Conservation (phyloP, 1,140 invertebrate species). For the Acromyrmex heyeri region DNA sequence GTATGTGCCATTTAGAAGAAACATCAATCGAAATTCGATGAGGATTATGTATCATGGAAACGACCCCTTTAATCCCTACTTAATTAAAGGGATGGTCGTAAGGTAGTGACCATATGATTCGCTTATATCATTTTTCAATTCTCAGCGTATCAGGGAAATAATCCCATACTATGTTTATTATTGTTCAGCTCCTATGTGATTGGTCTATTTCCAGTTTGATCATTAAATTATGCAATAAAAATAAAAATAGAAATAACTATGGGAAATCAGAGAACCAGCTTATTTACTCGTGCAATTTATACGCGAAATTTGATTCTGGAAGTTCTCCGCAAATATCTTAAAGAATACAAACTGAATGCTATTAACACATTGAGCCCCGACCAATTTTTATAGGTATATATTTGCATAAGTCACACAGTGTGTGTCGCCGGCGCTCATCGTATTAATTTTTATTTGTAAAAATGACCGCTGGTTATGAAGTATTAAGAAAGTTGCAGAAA, state of each 20-base stretch:
- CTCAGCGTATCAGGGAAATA: neutral
- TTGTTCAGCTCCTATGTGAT: neutral
- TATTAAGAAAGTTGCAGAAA: neutral
- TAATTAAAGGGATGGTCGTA: constrained; percentile 40
- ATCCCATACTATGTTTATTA: neutral
- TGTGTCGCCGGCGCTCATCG: no score
- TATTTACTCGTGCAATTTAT: neutral
- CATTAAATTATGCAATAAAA: neutral
- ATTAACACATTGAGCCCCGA: neutral
- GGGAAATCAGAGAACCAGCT: neutral
- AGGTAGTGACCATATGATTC: constrained; percentile 10
- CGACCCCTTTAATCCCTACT: constrained; percentile 40
- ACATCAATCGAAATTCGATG: neutral
- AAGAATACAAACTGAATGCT: neutral
- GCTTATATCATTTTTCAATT: constrained; percentile 39
- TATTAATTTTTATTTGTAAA: neutral
- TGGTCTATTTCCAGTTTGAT: neutral
- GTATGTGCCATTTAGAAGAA: no score
- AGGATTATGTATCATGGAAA: constrained; percentile 5
- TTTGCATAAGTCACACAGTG: no score
- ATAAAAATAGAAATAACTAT: neutral
- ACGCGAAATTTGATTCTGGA: neutral
- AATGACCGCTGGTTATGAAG: neutral
- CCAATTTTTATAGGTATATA: no score
- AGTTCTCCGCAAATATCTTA: neutral